Conservation (phyloP, 1,140 invertebrate species). For the Meloidogyne hapla region DNA sequence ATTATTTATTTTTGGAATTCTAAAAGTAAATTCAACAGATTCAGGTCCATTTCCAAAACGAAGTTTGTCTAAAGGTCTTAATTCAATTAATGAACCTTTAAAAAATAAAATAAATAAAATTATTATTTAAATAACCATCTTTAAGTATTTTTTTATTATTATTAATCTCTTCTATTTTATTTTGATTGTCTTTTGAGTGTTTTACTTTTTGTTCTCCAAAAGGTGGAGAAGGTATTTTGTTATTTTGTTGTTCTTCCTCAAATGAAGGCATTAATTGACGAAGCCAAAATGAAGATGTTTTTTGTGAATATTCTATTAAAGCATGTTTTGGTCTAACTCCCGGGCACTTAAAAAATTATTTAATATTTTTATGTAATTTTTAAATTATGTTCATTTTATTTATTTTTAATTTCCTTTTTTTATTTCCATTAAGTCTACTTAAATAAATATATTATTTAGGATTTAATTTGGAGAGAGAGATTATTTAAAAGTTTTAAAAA, state of each 20-base stretch:
- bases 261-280: constrained; percentile 31
- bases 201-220: neutral
- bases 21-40: constrained; percentile 30
- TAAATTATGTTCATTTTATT: too few relatives aligned
- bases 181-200: too few relatives aligned
- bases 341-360: constrained; percentile 21
- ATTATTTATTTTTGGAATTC: constrained; percentile 29
- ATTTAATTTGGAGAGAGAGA: too few relatives aligned
- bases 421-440: too few relatives aligned
- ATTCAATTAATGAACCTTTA: constrained; percentile 29
- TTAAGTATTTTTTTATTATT: neutral
- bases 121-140: neutral
- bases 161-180: too few relatives aligned
- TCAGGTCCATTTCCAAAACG: constrained; percentile 34
- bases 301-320: constrained; percentile 42
- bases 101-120: constrained; percentile 14
- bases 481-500: too few relatives aligned
- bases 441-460: too few relatives aligned
- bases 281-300: constrained; percentile 42
- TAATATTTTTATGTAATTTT: too few relatives aligned
- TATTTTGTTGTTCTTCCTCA: neutral
- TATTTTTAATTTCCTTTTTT: too few relatives aligned
- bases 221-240: too few relatives aligned
- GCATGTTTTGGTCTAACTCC: constrained; percentile 35
- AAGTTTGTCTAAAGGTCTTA: constrained; percentile 27